Evolutionary conservation across 1,140 invertebrate genomes (phyloP), one percentile per base, ranked within the genome.

Genomic region (Carcinoscorpius rotundicauda): DNA sequence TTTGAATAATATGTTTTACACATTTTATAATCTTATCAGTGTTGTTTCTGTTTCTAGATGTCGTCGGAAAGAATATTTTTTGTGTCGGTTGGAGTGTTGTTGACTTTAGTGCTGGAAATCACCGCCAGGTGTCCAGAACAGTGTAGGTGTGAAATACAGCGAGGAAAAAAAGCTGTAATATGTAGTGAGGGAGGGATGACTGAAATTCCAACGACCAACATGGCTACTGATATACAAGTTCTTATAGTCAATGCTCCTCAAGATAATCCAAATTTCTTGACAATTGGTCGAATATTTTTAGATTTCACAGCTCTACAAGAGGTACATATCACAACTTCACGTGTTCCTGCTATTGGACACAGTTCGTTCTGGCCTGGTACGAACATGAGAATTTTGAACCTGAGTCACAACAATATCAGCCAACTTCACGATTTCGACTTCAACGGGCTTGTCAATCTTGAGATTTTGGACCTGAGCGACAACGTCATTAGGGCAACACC

Each of bases 281-380:
- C 85, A 3, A 85, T 91, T 65, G 86, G 87, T 3, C 83, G 87
- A 51, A 83, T 87, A 55, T 87, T 87, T 75, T 79, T 81, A 10
- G 78, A 82, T 62, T 87, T 88, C 73, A 77, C 77, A 56, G 79
- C 83, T 60, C 77, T 91, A 50, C 82, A 86, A 75, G 86, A 89
- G 74, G 76, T 91, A 3, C 85, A 85, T 70, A 88, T 91, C 55
- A 84, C 83, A 3, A 81, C 84, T 65, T 89, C 86, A 2, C 86
- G 85, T 71, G 77, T 91, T 4, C 87, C 88, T 1, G 86, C 86
- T 9, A 86, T 91, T 64, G 88, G 88, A 0, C 81, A 83, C 64
- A 83, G 87, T 71, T 87, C 87, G 6, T 89, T 91, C 74, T 89
- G 84, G 82, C 86, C 86, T 3, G 80, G 89, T 3, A 81, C 80